phyloP scores from a whole-genome alignment of 35 echinoderm and acorn worm species.

The Holothuria glaberrima region DNA sequence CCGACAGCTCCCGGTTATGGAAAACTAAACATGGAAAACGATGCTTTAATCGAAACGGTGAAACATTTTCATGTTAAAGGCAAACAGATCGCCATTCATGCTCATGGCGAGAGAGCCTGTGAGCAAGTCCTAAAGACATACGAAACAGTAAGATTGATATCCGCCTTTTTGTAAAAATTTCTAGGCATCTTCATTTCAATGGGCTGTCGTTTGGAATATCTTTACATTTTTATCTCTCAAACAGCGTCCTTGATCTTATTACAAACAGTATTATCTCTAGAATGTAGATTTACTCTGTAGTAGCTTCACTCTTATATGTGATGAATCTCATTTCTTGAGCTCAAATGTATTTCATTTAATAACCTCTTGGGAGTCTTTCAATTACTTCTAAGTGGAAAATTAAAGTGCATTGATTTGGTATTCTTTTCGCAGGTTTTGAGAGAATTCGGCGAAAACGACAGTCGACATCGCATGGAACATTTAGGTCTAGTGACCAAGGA shows the following conservation, averaged over 20 bases:
- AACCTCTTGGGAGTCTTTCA: no score
- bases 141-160: slow-evolving; percentile 35
- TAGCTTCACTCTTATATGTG: no score
- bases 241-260: no score
- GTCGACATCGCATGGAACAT: slow-evolving; percentile 64
- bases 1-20: slow-evolving; percentile 50
- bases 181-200: no score
- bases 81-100: slow-evolving; percentile 49
- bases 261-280: no score
- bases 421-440: not conserved
- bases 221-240: no score
- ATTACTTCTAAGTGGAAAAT: no score
- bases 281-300: no score
- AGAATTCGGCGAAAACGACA: not conserved
- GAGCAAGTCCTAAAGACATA: slow-evolving; percentile 52
- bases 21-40: not conserved
- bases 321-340: no score
- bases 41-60: slow-evolving; percentile 40
- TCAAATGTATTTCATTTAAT: no score
- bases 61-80: slow-evolving; percentile 29
- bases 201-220: no score
- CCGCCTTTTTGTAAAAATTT: not conserved
- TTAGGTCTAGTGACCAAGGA: slow-evolving; percentile 42
- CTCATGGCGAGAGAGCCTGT: slow-evolving; percentile 48
- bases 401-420: not conserved